These are phyloP conservation scores for Muscicapa striata DNA, from an alignment of 2,797 vertebrate genomes.

Conservation along the genomic window DNA sequence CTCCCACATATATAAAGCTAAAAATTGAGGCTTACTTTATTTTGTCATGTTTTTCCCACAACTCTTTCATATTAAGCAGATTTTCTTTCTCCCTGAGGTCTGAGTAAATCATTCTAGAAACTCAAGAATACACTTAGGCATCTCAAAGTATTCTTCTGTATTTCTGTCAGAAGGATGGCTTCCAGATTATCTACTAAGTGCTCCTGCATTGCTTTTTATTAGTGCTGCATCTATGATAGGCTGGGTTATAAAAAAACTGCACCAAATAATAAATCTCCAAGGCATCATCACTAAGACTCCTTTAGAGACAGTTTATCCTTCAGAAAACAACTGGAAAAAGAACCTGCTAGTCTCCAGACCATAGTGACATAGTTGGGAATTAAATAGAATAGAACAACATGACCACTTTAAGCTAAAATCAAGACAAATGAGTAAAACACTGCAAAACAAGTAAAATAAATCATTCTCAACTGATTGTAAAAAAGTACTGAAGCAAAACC, in stretches of 20 bases:
- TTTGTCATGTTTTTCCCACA: slow-evolving; percentile 9
- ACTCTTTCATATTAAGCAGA: neutral
- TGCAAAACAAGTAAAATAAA: neutral
- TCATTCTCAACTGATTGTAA: neutral
- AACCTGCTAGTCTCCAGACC: neutral
- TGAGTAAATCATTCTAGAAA: slow-evolving; percentile 11
- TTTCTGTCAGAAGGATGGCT: neutral
- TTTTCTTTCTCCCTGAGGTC: neutral
- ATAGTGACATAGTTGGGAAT: neutral
- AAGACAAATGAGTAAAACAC: neutral
- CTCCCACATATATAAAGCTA: neutral
- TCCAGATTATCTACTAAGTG: neutral
- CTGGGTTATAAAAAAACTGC: neutral
- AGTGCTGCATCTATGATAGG: neutral
- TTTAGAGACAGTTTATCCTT: neutral
- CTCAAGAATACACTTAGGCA: neutral
- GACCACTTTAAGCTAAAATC: neutral
- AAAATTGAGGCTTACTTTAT: neutral
- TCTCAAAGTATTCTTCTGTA: neutral
- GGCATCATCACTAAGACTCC: neutral
- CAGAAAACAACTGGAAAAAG: neutral
- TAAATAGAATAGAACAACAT: neutral
- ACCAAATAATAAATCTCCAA: neutral
- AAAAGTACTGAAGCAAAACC: neutral
- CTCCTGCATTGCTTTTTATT: neutral